These are phyloP conservation scores for Urechis unicinctus DNA, from an alignment of 2,888 invertebrate species.

Conservation along the genomic window DNA sequence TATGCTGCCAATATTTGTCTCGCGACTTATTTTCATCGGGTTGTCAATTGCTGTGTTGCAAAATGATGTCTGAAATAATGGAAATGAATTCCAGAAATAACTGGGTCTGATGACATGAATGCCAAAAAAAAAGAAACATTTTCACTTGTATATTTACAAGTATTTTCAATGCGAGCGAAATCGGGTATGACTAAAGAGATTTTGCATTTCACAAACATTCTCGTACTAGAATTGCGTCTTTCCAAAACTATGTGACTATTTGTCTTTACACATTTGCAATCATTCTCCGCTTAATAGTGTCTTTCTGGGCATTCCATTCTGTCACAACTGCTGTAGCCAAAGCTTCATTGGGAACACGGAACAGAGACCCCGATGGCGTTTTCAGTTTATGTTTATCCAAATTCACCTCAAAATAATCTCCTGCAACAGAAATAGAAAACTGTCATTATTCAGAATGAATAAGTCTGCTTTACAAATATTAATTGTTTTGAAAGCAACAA, in stretches of 20 bases:
- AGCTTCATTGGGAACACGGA: conserved; percentile 75
- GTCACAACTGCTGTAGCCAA: conserved; percentile 86
- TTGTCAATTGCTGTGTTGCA: conserved; percentile 90
- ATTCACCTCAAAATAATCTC: conserved; percentile 63
- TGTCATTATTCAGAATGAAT: background rate
- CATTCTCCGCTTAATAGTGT: conserved; percentile 67
- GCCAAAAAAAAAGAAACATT: no score
- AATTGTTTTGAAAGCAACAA: background rate
- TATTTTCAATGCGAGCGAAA: no score
- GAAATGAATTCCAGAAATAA: no score
- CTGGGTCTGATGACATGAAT: no score
- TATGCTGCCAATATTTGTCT: conserved; percentile 71
- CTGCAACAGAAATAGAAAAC: background rate
- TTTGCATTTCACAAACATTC: no score
- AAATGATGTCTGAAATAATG: conserved; percentile 65
- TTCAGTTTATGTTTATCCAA: conserved; percentile 83
- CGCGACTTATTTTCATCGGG: conserved; percentile 71
- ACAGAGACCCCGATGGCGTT: conserved; percentile 75
- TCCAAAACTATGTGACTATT: no score
- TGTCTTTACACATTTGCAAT: no score
- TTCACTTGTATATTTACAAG: no score
- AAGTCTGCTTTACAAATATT: background rate
- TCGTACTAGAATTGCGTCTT: no score
- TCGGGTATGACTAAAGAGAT: no score
- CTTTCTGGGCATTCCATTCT: conserved; percentile 87